A percentile compares a stretch with the other conserved stretches of the same genome.
These are phyloP conservation scores for Clupea harengus DNA, from an alignment of 2,113 vertebrate species.

Conservation along the genomic window DNA sequence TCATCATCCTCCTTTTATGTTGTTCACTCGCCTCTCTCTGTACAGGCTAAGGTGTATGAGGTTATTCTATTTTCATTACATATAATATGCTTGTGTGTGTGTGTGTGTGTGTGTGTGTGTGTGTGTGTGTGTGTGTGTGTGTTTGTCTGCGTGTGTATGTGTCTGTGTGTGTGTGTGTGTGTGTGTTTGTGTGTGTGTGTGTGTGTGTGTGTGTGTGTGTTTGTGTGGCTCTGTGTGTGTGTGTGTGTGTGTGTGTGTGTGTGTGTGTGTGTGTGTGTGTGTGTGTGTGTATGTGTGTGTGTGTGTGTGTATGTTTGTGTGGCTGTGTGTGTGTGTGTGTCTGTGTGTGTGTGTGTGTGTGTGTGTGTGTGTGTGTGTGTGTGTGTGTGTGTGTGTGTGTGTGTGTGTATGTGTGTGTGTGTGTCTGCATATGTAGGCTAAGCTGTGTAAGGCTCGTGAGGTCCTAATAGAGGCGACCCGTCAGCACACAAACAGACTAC, in stretches of 20 bases:
- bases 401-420: constrained; percentile 19
- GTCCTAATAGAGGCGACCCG: constrained; percentile 71
- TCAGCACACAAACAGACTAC: constrained; percentile 75
- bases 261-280: constrained; percentile 12
- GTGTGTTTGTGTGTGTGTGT: background rate
- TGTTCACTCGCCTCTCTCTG: too few species aligned
- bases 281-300: constrained; percentile 35
- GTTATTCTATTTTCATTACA: too few species aligned
- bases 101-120: too few species aligned
- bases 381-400: background rate
- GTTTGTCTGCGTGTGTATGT: too few species aligned
- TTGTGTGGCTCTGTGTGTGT: too few species aligned
- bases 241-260: too few species aligned
- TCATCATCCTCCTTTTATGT: too few species aligned
- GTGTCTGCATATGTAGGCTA: constrained; percentile 63
- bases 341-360: background rate
- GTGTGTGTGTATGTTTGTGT: background rate
- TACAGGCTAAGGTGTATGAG: too few species aligned
- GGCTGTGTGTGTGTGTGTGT: background rate
- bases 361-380: background rate
- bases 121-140: too few species aligned
- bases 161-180: background rate
- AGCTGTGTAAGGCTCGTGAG: constrained; percentile 64
- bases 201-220: background rate
- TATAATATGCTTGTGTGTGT: too few species aligned